A percentile compares a stretch with the other conserved stretches of the same genome.
Evolutionary conservation across 2,888 invertebrate genomes (phyloP).

Genomic region (Eilema depressum): DNA sequence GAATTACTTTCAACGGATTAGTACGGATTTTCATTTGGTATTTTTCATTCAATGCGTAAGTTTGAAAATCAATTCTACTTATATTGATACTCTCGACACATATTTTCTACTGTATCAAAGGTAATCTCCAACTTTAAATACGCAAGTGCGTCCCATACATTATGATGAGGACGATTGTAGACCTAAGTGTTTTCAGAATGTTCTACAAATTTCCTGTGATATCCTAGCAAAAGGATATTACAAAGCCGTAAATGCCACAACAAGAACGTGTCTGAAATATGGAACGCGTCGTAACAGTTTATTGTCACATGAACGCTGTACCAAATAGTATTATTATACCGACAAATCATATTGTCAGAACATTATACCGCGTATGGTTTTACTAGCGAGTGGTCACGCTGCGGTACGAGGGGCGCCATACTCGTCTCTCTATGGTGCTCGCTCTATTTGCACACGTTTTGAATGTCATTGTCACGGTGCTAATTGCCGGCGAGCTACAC

Average conservation of each 20-base stretch:
- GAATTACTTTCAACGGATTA: too few species aligned
- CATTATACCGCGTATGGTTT: conserved; percentile 29
- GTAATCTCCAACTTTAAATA: not conserved
- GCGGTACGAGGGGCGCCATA: conserved; percentile 41
- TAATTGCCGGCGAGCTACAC: conserved; percentile 73
- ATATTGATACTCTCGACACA: too few species aligned
- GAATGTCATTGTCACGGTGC: conserved; percentile 83
- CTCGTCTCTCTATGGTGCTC: conserved; percentile 39
- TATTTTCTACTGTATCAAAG: not conserved
- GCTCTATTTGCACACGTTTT: conserved; percentile 82
- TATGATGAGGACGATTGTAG: not conserved
- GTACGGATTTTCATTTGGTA: too few species aligned
- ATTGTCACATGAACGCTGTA: conserved; percentile 42
- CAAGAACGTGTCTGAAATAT: conserved; percentile 50
- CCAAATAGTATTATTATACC: conserved; percentile 48
- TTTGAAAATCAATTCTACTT: too few species aligned
- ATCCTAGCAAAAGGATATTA: conserved; percentile 37
- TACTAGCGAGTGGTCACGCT: conserved; percentile 41
- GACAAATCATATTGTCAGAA: conserved; percentile 48
- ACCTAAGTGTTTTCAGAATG: conserved; percentile 23
- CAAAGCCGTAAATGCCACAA: conserved; percentile 49
- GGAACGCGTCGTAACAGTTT: conserved; percentile 45
- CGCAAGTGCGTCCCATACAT: not conserved
- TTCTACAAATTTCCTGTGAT: conserved; percentile 24
- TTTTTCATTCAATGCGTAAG: not conserved